Conservation (phyloP, 2,113 vertebrate genomes). For the Ameiurus melas region DNA sequence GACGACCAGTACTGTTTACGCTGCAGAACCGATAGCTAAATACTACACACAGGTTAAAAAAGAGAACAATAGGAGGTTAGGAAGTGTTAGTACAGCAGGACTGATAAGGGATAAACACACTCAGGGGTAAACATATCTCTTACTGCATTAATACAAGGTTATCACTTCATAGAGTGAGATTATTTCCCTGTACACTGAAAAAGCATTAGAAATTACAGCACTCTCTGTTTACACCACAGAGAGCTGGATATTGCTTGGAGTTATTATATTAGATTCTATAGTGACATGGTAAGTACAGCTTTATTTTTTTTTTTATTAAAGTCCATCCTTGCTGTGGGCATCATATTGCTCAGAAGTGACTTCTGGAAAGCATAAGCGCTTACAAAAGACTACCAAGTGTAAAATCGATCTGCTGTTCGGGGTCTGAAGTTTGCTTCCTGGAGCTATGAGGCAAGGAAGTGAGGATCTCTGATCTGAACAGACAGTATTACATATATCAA, state of each 20-base stretch:
- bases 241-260: neutral
- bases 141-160: conserved; percentile 15
- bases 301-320: neutral
- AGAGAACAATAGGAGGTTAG: neutral
- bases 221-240: neutral
- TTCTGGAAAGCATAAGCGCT: neutral
- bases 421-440: neutral
- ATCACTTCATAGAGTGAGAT: conserved; percentile 17
- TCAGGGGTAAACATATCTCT: conserved; percentile 22
- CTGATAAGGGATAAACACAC: conserved; percentile 8
- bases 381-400: neutral
- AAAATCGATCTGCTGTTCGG: neutral
- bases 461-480: neutral
- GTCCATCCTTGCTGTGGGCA: neutral
- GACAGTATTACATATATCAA: neutral
- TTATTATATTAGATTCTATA: neutral
- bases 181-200: conserved; percentile 17
- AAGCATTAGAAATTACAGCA: neutral
- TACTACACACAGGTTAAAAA: neutral
- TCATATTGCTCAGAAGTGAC: neutral
- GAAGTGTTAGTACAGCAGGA: neutral
- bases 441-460: neutral
- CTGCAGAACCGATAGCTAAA: neutral
- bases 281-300: neutral
- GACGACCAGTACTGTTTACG: neutral